phyloP scores from a whole-genome alignment of 2,113 vertebrate genomes.

The Sander vitreus region DNA sequence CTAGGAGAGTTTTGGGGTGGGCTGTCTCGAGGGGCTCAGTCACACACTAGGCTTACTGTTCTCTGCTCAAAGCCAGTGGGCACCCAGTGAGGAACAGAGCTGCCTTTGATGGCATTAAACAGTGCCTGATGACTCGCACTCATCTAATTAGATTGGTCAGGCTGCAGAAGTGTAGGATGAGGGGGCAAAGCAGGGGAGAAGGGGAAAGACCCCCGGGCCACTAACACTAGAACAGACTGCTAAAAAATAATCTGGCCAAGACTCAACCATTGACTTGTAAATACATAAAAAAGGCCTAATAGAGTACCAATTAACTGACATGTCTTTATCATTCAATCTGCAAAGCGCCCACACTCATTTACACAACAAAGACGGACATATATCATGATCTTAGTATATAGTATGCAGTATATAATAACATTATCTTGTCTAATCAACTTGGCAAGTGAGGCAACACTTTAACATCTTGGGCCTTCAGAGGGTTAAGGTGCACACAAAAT shows the following conservation, averaged over 20 bases:
- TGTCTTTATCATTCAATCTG: slow-evolving; percentile 26
- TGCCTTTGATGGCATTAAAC: slow-evolving; percentile 84
- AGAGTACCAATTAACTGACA: slow-evolving; percentile 16
- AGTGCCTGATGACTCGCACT: slow-evolving; percentile 80
- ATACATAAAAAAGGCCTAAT: slow-evolving; percentile 34
- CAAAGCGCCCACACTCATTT: slow-evolving; percentile 12
- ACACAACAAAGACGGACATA: slow-evolving; percentile 33
- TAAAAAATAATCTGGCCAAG: slow-evolving; percentile 29
- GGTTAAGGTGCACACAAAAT: neutral
- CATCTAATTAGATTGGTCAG: slow-evolving; percentile 81
- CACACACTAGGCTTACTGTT: slow-evolving; percentile 80
- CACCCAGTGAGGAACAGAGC: slow-evolving; percentile 77
- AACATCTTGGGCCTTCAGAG: neutral
- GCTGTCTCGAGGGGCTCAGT: slow-evolving; percentile 64
- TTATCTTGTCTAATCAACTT: slow-evolving; percentile 28
- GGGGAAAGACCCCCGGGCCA: slow-evolving; percentile 54
- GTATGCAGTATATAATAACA: neutral
- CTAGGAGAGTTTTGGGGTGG: slow-evolving; percentile 48
- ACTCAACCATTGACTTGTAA: slow-evolving; percentile 46
- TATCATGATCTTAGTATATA: slow-evolving; percentile 8
- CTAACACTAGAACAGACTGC: slow-evolving; percentile 48
- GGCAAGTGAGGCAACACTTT: neutral
- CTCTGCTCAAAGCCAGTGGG: slow-evolving; percentile 76
- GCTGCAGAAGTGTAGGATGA: slow-evolving; percentile 62
- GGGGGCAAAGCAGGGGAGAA: slow-evolving; percentile 38